Base-by-base conservation (phyloP, 2,797 vertebrate species). In the Staurois parvus region DNA sequence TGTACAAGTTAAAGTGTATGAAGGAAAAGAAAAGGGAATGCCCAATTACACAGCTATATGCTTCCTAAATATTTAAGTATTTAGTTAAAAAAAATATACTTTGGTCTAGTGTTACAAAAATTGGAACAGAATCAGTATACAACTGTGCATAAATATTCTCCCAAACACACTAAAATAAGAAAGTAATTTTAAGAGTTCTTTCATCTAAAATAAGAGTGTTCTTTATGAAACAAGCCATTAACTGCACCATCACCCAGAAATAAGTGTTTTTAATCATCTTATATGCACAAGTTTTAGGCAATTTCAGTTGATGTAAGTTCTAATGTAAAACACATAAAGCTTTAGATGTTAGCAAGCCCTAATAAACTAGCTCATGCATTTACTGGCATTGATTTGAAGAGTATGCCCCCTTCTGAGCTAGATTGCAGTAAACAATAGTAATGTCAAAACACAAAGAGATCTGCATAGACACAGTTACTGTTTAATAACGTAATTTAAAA, bases 251-350 rank as follows among this genome's bases (percentile, higher is more conserved):
- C 52, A 72, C 28, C 29, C 34, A 64, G 17, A 73, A 74, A 74
- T 64, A 82, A 80, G 30, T 56, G 52, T 45, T 73, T 74, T 32
- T 72, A 82, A 73, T 82, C n/a, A 72, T 62, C 19, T 64, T 21
- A 19, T 26, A 45, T 21, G 69, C 80, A 82, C 15, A 82, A 64
- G 32, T 62, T 72, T 72, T 82, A 82, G 80, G 56, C 56, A 56
- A 59, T 70, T 30, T 70, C 48, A 15, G 45, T 72, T 72, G 34
- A n/a, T 26, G 4, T 40, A 24, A 42, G 15, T 34, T 70, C 67
- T 80, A 72, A 72, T 80, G 67, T 80, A 52, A 37, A 48, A 72
- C 5, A 80, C 45, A 80, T 80, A 80, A 56, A 52, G 67, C 28
- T 28, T 70, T 80, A 80, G 67, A 80, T 67, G 56, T 80, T 45